Percentiles rank a stretch among this genome's conserved stretches.
Conservation (phyloP, 2,113 vertebrate species). For the Ceyx melanurus region DNA sequence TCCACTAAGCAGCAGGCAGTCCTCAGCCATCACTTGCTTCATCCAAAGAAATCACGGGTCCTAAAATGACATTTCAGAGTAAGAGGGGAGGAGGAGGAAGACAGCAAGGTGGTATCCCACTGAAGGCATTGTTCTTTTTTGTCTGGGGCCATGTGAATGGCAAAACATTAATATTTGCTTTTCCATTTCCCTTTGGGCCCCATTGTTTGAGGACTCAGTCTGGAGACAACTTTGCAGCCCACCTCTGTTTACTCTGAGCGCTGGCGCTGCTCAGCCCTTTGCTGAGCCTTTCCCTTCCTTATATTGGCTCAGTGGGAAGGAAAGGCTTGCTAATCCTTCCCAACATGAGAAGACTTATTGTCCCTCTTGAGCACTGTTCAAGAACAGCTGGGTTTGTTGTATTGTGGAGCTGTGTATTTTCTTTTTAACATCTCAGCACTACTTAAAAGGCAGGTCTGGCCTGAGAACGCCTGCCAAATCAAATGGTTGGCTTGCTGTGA, state of each 20-base stretch:
- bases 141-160: neutral
- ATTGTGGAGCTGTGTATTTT: neutral
- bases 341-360: slow-evolving; percentile 20
- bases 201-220: slow-evolving; percentile 16
- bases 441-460: slow-evolving; percentile 14
- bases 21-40: neutral
- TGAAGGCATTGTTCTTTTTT: slow-evolving; percentile 21
- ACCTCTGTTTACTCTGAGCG: slow-evolving; percentile 20
- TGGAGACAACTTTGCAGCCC: neutral
- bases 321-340: slow-evolving; percentile 6
- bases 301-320: neutral
- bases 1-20: neutral
- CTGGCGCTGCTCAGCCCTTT: neutral
- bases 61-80: neutral
- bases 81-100: neutral
- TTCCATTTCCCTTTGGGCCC: slow-evolving; percentile 26
- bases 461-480: neutral
- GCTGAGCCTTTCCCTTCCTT: slow-evolving; percentile 40
- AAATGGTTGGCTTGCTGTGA: neutral
- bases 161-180: slow-evolving; percentile 61
- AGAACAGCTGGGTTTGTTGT: neutral
- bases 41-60: neutral
- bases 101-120: neutral
- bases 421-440: neutral
- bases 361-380: neutral